phyloP scores from a whole-genome alignment of 2,797 vertebrate genomes.

The Mycteria americana region DNA sequence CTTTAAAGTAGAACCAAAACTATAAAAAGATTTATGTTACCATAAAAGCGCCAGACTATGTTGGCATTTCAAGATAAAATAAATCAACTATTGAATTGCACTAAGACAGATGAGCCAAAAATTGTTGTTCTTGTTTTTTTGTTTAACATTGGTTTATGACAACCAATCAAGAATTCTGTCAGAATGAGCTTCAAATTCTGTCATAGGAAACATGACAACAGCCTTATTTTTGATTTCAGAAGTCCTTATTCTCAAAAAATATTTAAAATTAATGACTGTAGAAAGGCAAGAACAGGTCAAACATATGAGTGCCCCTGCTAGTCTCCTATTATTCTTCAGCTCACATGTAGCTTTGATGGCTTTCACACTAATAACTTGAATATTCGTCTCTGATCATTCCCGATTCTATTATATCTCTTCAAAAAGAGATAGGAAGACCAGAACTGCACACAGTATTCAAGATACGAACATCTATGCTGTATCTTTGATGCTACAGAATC shows the following conservation, averaged over 20 bases:
- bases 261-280: background rate
- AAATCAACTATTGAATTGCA: background rate
- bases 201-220: background rate
- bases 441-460: background rate
- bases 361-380: background rate
- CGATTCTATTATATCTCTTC: background rate
- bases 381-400: background rate
- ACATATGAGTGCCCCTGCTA: background rate
- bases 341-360: background rate
- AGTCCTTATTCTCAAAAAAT: background rate
- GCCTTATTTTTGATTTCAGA: background rate
- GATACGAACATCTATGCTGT: background rate
- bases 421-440: background rate
- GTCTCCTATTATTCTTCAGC: background rate
- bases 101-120: background rate
- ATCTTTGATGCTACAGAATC: background rate
- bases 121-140: rapidly evolving
- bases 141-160: background rate
- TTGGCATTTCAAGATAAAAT: background rate
- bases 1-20: background rate
- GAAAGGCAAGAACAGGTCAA: background rate
- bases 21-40: background rate
- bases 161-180: background rate
- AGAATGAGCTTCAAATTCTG: background rate
- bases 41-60: background rate